Conservation (phyloP, 1,140 invertebrate species). For the Drosophila carrolli region DNA sequence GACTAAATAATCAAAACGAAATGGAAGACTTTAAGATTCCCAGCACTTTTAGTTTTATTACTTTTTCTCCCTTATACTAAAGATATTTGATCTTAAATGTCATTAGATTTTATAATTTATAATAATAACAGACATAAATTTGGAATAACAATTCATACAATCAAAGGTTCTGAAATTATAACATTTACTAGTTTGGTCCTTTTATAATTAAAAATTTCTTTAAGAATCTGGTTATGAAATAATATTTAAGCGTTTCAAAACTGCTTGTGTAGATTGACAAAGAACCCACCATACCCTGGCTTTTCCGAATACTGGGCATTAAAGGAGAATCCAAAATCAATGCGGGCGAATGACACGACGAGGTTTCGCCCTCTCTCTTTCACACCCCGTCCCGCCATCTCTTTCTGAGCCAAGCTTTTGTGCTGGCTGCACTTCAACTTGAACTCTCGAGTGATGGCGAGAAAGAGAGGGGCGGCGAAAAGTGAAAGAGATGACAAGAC, state of each 20-base stretch:
- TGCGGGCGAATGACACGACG: slow-evolving; percentile 70
- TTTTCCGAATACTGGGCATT: neutral
- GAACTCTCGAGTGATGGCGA: slow-evolving; percentile 48
- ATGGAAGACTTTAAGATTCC: neutral
- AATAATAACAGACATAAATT: no score
- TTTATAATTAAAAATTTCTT: neutral
- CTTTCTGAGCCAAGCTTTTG: slow-evolving; percentile 54
- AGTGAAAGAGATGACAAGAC: slow-evolving; percentile 69
- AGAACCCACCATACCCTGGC: slow-evolving; percentile 4
- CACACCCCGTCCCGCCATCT: neutral
- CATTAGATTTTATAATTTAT: no score
- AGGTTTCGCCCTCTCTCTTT: slow-evolving; percentile 16
- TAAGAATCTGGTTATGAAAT: neutral
- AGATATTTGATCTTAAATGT: no score
- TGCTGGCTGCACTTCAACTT: slow-evolving; percentile 73
- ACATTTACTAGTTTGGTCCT: no score
- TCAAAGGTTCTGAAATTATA: no score
- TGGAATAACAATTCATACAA: no score
- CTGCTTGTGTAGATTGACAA: no score
- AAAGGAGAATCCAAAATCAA: slow-evolving; percentile 64
- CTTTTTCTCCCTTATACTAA: neutral
- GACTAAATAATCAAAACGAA: neutral
- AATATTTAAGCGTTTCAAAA: no score
- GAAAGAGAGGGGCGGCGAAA: slow-evolving; percentile 27
- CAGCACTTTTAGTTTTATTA: neutral